phyloP scores from a whole-genome alignment of 1,140 invertebrate species.

The Cecropterus lyciades region DNA sequence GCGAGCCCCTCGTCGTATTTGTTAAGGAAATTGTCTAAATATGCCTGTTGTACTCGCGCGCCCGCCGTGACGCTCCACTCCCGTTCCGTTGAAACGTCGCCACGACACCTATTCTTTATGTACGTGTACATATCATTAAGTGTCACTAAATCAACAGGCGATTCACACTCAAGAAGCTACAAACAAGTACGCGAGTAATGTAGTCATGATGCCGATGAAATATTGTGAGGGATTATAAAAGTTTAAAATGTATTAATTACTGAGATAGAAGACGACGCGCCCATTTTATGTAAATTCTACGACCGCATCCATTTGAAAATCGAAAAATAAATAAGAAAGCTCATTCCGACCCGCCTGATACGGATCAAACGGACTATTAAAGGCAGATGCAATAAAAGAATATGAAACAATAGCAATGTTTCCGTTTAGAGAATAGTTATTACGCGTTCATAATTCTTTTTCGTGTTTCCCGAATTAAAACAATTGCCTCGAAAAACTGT shows the following conservation, averaged over 20 bases:
- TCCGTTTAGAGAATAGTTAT: slow-evolving; percentile 59
- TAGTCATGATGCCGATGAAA: too few relatives aligned
- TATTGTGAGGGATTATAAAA: too few relatives aligned
- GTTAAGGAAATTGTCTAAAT: slow-evolving; percentile 78
- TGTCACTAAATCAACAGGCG: slow-evolving; percentile 26
- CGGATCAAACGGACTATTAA: slow-evolving; percentile 47
- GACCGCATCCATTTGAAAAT: slow-evolving; percentile 9
- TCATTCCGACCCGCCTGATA: slow-evolving; percentile 36
- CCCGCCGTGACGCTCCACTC: slow-evolving; percentile 42
- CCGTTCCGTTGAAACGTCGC: slow-evolving; percentile 27
- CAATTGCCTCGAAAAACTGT: slow-evolving; percentile 63
- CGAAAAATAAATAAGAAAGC: slow-evolving; percentile 36
- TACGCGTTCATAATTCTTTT: slow-evolving; percentile 72
- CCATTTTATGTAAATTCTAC: slow-evolving; percentile 15
- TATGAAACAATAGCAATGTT: slow-evolving; percentile 57
- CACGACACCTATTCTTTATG: slow-evolving; percentile 4
- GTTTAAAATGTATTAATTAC: too few relatives aligned
- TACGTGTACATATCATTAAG: slow-evolving; percentile 16
- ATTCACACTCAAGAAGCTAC: slow-evolving; percentile 7
- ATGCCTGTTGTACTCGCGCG: slow-evolving; percentile 51
- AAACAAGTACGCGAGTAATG: background rate
- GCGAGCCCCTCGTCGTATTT: slow-evolving; percentile 59
- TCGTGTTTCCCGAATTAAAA: slow-evolving; percentile 68
- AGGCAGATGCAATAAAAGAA: slow-evolving; percentile 45
- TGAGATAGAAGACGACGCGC: too few relatives aligned